Conservation (phyloP, 2,797 vertebrate genomes). For the Acridotheres tristis region DNA sequence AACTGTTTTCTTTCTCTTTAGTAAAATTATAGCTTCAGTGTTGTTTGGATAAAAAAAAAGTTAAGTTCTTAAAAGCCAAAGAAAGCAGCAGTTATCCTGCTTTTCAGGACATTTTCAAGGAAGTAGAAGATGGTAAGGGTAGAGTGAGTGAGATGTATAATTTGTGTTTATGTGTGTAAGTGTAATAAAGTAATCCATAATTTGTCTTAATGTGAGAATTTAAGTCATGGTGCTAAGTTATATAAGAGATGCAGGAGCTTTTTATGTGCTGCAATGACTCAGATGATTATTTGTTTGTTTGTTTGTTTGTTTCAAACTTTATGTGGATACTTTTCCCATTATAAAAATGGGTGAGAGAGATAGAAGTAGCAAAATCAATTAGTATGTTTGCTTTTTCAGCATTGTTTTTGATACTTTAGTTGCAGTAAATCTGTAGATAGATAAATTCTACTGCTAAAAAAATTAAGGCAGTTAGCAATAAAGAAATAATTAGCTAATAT, state of each 20-base stretch:
- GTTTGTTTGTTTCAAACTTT: background rate
- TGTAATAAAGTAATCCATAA: background rate
- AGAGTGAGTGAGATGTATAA: background rate
- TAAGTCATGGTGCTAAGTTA: background rate
- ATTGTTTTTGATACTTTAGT: background rate
- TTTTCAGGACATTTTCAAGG: slow-evolving; percentile 74
- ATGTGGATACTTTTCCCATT: background rate
- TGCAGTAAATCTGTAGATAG: background rate
- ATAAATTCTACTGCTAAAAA: background rate
- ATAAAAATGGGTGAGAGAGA: background rate
- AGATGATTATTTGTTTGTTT: background rate
- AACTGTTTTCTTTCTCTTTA: background rate
- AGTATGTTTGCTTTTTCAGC: background rate
- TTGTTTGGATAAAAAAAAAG: slow-evolving; percentile 63
- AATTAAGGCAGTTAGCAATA: background rate
- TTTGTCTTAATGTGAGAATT: background rate
- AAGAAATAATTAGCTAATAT: background rate
- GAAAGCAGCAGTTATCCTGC: slow-evolving; percentile 84
- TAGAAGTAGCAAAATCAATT: background rate
- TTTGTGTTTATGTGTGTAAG: background rate
- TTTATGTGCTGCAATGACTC: background rate
- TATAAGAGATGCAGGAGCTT: background rate
- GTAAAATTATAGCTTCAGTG: slow-evolving; percentile 76
- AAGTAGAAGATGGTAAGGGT: slow-evolving; percentile 76
- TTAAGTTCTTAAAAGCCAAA: slow-evolving; percentile 79